Evolutionary conservation across 2,797 vertebrate genomes (phyloP).

Genomic region (Scleropages formosus): DNA sequence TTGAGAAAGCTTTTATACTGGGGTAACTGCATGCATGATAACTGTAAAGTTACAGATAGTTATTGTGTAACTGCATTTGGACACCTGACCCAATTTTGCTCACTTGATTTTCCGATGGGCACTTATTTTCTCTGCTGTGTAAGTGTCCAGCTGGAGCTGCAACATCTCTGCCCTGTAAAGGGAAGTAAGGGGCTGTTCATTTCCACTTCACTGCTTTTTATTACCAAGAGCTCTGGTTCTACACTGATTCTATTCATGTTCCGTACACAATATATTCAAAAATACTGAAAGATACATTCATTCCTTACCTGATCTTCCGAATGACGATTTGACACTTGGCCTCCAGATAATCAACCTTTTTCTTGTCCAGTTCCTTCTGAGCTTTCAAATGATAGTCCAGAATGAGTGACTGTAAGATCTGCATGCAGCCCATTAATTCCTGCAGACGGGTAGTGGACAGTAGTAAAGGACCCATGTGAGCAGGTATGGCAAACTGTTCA

Average conservation of each 20-base stretch:
- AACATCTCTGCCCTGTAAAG: slow-evolving; percentile 74
- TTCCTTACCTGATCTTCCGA: slow-evolving; percentile 77
- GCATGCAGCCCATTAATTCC: slow-evolving; percentile 75
- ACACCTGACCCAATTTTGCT: slow-evolving; percentile 34
- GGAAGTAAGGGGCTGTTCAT: slow-evolving; percentile 15
- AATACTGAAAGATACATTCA: background rate
- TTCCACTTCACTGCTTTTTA: too few relatives aligned
- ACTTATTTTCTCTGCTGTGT: slow-evolving; percentile 72
- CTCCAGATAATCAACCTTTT: slow-evolving; percentile 80
- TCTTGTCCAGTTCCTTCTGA: slow-evolving; percentile 76
- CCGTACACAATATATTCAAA: too few relatives aligned
- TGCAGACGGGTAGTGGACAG: slow-evolving; percentile 39
- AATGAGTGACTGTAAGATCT: slow-evolving; percentile 73
- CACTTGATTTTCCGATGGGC: slow-evolving; percentile 78
- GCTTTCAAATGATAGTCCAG: slow-evolving; percentile 73
- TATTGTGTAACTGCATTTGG: too few relatives aligned
- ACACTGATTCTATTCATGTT: too few relatives aligned
- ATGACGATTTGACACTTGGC: slow-evolving; percentile 78
- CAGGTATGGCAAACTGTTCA: background rate
- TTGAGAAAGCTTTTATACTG: too few relatives aligned
- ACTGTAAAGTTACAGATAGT: too few relatives aligned
- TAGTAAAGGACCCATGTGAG: background rate
- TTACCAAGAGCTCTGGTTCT: too few relatives aligned
- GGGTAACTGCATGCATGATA: too few relatives aligned
- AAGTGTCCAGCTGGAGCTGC: slow-evolving; percentile 76